These are phyloP conservation scores for Euspilapteryx auroguttella DNA, from an alignment of 2,888 invertebrate species.

Conservation along the genomic window DNA sequence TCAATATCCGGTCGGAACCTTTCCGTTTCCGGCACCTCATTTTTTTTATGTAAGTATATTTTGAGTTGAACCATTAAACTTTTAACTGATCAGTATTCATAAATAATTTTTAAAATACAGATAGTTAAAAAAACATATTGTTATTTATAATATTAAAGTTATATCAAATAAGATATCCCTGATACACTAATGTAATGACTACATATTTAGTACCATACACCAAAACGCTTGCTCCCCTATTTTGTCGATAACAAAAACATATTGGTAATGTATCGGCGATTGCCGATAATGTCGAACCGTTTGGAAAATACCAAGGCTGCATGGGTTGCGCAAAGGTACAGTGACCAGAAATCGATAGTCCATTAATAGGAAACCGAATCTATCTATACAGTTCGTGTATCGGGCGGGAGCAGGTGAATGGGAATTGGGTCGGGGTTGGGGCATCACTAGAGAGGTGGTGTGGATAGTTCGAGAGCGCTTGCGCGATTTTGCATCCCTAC, in stretches of 20 bases:
- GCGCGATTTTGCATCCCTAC: slow-evolving; percentile 21
- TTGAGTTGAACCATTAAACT: too few species aligned
- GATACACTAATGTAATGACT: too few species aligned
- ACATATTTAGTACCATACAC: too few species aligned
- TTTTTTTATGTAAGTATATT: too few species aligned
- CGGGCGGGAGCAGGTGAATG: slow-evolving; percentile 27
- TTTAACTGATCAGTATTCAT: too few species aligned
- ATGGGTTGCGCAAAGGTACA: slow-evolving; percentile 29
- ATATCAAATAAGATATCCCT: too few species aligned
- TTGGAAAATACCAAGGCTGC: slow-evolving; percentile 57
- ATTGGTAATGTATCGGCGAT: slow-evolving; percentile 56
- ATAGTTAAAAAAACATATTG: too few species aligned
- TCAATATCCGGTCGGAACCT: slow-evolving; percentile 21
- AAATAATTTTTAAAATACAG: too few species aligned
- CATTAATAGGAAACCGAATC: slow-evolving; percentile 46
- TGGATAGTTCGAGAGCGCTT: slow-evolving; percentile 21
- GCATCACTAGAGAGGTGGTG: slow-evolving; percentile 12
- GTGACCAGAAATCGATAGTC: slow-evolving; percentile 56
- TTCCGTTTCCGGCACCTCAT: too few species aligned
- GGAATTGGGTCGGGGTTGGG: slow-evolving; percentile 13
- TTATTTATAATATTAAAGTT: too few species aligned
- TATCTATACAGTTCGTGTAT: slow-evolving; percentile 35
- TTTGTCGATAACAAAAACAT: slow-evolving; percentile 19
- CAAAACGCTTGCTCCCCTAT: too few species aligned
- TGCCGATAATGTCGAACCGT: slow-evolving; percentile 58